Evolutionary conservation across 2,113 vertebrate genomes (phyloP).

Genomic region (zebrafish (Danio rerio)): DNA sequence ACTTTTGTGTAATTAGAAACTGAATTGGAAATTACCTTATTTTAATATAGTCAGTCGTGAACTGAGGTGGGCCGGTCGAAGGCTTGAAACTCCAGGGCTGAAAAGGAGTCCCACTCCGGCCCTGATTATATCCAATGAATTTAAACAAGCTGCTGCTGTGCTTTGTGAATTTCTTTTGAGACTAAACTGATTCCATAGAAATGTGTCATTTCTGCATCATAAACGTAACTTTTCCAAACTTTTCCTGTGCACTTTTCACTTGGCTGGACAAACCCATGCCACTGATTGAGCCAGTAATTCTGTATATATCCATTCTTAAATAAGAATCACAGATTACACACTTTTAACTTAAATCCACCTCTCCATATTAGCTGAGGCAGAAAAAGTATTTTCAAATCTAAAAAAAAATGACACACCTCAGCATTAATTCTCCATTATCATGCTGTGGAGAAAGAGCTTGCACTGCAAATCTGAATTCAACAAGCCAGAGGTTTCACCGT

Average conservation of each 20-base stretch:
- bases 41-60: no score
- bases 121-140: no score
- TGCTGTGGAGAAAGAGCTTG: not conserved
- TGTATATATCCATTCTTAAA: not conserved
- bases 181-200: no score
- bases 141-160: no score
- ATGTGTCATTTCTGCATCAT: not conserved
- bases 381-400: conserved; percentile 14
- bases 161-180: no score
- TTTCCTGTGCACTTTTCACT: not conserved
- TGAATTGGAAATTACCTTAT: no score
- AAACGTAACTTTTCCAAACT: not conserved
- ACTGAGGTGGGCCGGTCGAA: no score
- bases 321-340: not conserved
- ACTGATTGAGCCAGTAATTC: not conserved
- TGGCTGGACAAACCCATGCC: not conserved
- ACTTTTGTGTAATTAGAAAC: no score
- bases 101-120: no score
- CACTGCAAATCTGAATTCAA: conserved; percentile 3
- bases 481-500: not conserved
- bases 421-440: not conserved
- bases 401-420: conserved; percentile 1
- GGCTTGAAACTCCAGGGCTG: no score
- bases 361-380: not conserved
- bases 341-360: not conserved